phyloP scores from a whole-genome alignment of 2,113 vertebrate genomes.

The Ranitomeya imitator region DNA sequence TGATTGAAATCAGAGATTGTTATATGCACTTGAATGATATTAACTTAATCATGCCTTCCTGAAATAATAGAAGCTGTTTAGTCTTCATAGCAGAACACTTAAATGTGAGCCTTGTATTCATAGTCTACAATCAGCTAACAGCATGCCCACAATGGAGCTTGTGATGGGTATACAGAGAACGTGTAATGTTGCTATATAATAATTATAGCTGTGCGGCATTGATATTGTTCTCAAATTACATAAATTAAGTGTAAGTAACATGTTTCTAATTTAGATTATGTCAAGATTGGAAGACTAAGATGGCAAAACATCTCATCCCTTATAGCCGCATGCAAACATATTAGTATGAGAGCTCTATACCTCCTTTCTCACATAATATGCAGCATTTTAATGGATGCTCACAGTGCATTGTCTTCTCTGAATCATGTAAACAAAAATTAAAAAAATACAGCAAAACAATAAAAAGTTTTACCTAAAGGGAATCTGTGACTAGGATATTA shows the following conservation, averaged over 20 bases:
- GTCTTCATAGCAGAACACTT: background rate
- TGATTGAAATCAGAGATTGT: conserved; percentile 35
- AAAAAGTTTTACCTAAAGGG: no score
- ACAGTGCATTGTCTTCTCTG: background rate
- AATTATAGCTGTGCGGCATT: background rate
- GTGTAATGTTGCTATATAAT: background rate
- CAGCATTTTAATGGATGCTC: background rate
- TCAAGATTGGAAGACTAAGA: background rate
- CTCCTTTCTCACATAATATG: background rate
- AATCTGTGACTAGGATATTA: no score
- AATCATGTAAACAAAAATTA: no score
- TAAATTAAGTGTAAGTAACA: background rate
- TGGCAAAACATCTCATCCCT: background rate
- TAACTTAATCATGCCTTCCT: conserved; percentile 35
- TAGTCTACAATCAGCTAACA: background rate
- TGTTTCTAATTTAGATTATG: background rate
- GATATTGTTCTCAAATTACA: background rate
- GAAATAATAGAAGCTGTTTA: conserved; percentile 40
- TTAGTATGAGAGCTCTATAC: no score
- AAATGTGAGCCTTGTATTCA: background rate
- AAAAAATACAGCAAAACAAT: no score
- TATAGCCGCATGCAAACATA: background rate
- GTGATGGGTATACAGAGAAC: background rate
- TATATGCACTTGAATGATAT: conserved; percentile 10
- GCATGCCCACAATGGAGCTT: background rate